Evolutionary conservation across 2,888 invertebrate genomes (phyloP).

Genomic region (Diploptera punctata): DNA sequence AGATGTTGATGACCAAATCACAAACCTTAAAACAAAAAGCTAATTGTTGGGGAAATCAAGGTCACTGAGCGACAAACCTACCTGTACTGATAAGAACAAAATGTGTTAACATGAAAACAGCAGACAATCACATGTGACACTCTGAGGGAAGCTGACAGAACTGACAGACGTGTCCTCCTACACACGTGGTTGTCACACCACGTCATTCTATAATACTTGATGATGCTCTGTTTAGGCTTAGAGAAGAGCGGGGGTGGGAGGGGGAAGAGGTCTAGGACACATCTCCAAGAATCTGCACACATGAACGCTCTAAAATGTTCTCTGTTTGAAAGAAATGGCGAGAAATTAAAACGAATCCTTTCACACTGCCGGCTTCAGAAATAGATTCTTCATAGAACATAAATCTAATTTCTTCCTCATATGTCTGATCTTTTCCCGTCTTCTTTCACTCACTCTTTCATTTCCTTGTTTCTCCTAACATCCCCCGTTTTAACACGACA

Average conservation of each 20-base stretch:
- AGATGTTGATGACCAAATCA: too few species aligned
- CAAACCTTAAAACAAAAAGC: too few species aligned
- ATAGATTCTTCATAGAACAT: too few species aligned
- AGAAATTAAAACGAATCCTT: neutral
- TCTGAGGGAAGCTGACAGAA: neutral
- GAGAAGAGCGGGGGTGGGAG: neutral
- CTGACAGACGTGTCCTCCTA: conserved; percentile 25
- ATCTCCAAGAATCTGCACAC: conserved; percentile 11
- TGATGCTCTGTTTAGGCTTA: conserved; percentile 6
- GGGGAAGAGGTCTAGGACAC: neutral
- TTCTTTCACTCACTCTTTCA: too few species aligned
- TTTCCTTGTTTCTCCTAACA: too few species aligned
- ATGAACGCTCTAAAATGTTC: neutral
- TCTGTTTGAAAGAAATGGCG: neutral
- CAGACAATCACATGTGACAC: neutral
- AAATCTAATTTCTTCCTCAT: too few species aligned
- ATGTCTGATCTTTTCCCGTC: too few species aligned
- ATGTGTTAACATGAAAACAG: too few species aligned
- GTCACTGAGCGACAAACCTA: too few species aligned
- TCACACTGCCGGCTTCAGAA: neutral
- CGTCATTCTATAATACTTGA: conserved; percentile 4
- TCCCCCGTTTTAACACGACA: too few species aligned
- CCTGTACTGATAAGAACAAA: too few species aligned
- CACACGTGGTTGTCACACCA: conserved; percentile 23
- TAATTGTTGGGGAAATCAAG: too few species aligned